Evolutionary conservation across 2,888 invertebrate genomes (phyloP).

Genomic region (Zeuzera pyrina): DNA sequence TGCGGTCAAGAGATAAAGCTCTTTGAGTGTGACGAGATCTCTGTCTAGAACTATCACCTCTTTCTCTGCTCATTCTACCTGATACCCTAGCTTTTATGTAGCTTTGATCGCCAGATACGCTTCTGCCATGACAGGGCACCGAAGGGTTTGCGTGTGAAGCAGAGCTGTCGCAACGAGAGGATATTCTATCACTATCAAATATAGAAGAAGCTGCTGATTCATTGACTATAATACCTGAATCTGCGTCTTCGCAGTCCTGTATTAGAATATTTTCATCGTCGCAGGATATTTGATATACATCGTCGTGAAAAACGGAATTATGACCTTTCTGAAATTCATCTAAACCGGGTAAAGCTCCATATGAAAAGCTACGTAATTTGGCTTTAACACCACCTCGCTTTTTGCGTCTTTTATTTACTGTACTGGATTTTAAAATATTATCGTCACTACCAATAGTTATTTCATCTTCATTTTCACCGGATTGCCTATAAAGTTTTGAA

Average conservation of each 20-base stretch:
- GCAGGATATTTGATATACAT: conserved; percentile 61
- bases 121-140: conserved; percentile 56
- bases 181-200: conserved; percentile 70
- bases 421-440: conserved; percentile 39
- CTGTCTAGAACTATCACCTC: conserved; percentile 42
- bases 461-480: conserved; percentile 43
- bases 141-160: conserved; percentile 55
- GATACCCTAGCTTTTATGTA: conserved; percentile 49
- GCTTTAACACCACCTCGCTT: conserved; percentile 60
- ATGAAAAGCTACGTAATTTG: conserved; percentile 80
- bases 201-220: conserved; percentile 80
- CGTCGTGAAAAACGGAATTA: conserved; percentile 76
- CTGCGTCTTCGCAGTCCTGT: conserved; percentile 79
- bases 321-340: conserved; percentile 78
- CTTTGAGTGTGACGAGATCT: conserved; percentile 59
- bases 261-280: conserved; percentile 70
- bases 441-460: conserved; percentile 35
- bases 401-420: conserved; percentile 46
- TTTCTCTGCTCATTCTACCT: conserved; percentile 54
- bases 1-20: conserved; percentile 69
- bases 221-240: conserved; percentile 83
- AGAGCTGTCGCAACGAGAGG: conserved; percentile 68
- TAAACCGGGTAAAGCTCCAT: conserved; percentile 80
- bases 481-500: conserved; percentile 76
- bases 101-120: conserved; percentile 64